Conservation (phyloP, 2,888 invertebrate species). For the Apamea anceps region DNA sequence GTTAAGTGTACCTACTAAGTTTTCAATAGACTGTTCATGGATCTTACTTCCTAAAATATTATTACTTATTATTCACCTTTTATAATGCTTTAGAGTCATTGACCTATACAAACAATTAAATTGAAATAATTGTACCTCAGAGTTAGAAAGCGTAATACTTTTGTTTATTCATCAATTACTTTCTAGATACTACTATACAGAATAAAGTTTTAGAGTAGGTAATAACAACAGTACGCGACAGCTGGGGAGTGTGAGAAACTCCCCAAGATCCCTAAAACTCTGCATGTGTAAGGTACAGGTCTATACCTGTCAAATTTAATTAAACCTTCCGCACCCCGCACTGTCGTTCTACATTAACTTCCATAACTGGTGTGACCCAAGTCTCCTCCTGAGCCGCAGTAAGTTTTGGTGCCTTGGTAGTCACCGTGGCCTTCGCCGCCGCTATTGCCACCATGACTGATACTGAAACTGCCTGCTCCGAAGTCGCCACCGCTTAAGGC, state of each 20-base stretch:
- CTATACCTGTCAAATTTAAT: neutral
- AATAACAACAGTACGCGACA: neutral
- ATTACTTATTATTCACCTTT: neutral
- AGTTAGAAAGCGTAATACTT: neutral
- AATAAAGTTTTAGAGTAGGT: neutral
- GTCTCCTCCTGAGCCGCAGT: conserved; percentile 11
- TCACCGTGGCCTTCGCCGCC: too few species aligned
- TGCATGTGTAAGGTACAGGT: neutral
- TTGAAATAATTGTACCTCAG: neutral
- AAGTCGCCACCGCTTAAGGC: too few species aligned
- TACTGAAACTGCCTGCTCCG: too few species aligned
- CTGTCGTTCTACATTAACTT: neutral
- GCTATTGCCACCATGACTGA: too few species aligned
- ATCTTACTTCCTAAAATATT: neutral
- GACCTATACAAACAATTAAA: neutral
- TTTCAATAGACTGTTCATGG: neutral
- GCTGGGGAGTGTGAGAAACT: neutral
- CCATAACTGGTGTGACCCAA: conserved; percentile 13
- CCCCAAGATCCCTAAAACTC: neutral
- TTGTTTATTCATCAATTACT: neutral
- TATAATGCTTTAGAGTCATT: neutral
- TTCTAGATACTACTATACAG: neutral
- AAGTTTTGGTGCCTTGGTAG: too few species aligned
- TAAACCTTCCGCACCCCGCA: neutral
- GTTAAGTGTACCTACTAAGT: neutral